Base-by-base conservation (phyloP, 1,140 invertebrate species). In the Streblospio benedicti region DNA sequence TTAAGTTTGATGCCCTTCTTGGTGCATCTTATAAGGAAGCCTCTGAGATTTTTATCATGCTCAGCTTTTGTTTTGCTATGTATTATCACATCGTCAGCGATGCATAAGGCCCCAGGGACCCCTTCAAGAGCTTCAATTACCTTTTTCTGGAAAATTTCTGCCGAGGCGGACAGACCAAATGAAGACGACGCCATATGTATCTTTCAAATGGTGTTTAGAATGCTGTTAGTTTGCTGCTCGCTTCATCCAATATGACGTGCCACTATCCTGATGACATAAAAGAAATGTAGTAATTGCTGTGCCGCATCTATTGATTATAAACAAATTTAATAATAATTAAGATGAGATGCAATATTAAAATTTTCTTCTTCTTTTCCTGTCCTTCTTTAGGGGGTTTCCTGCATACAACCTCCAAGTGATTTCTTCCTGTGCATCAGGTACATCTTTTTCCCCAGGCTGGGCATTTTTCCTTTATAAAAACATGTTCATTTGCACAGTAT, bases 261-360 rank as follows among this genome's bases (percentile, higher is more conserved):
- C 60, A 65, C 33, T 53, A 71, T 20, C 57, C 67, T 23, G 65
- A 50, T 44, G 59, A n/a, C n/a, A n/a, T n/a, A n/a, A n/a, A n/a
- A n/a, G n/a, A n/a, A n/a, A n/a, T n/a, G n/a, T n/a, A n/a, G n/a
- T n/a, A n/a, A n/a, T n/a, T n/a, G n/a, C n/a, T n/a, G n/a, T n/a
- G n/a, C n/a, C n/a, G n/a, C n/a, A n/a, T n/a, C n/a, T n/a, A n/a
- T n/a, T n/a, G n/a, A n/a, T n/a, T n/a, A n/a, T n/a, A n/a, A n/a
- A n/a, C n/a, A n/a, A n/a, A n/a, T n/a, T n/a, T n/a, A n/a, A n/a
- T n/a, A n/a, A n/a, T n/a, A n/a, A n/a, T n/a, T n/a, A n/a, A n/a
- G n/a, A n/a, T n/a, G n/a, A n/a, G n/a, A n/a, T n/a, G n/a, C n/a
- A n/a, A n/a, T n/a, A n/a, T n/a, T n/a, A n/a, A n/a, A n/a, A n/a